phyloP scores from a whole-genome alignment of 2,888 invertebrate species.

The Empis stercorea region DNA sequence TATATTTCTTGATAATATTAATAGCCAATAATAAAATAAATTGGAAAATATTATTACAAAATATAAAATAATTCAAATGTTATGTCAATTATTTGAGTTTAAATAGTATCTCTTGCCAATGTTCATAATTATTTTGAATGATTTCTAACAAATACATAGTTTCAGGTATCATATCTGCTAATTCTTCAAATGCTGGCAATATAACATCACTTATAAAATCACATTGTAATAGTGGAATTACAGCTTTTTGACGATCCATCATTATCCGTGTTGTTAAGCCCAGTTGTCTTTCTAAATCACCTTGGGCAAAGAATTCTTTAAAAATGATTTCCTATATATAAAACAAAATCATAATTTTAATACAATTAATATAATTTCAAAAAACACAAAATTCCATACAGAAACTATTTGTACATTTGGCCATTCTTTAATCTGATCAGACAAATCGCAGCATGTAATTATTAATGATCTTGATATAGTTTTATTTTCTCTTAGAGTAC shows the following conservation, averaged over 20 bases:
- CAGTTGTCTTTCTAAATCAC: slow-evolving; percentile 69
- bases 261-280: slow-evolving; percentile 57
- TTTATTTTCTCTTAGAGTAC: slow-evolving; percentile 41
- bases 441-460: slow-evolving; percentile 77
- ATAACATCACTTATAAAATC: slow-evolving; percentile 43
- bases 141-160: slow-evolving; percentile 10
- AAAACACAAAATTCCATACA: slow-evolving; percentile 29
- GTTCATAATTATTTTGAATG: slow-evolving; percentile 11
- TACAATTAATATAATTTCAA: too few relatives aligned
- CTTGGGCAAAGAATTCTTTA: slow-evolving; percentile 77
- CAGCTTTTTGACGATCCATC: slow-evolving; percentile 72
- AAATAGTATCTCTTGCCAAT: slow-evolving; percentile 11
- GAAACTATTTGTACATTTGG: slow-evolving; percentile 36
- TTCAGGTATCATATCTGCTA: slow-evolving; percentile 11
- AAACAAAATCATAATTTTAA: too few relatives aligned
- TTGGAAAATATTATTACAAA: too few relatives aligned
- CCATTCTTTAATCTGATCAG: slow-evolving; percentile 67
- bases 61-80: too few relatives aligned
- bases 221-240: slow-evolving; percentile 69
- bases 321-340: slow-evolving; percentile 52
- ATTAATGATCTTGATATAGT: slow-evolving; percentile 54
- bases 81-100: too few relatives aligned
- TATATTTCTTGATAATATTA: too few relatives aligned
- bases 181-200: slow-evolving; percentile 13
- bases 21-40: too few relatives aligned